Base-by-base conservation (phyloP, 2,113 vertebrate genomes). In the Gnathonemus longibarbis region DNA sequence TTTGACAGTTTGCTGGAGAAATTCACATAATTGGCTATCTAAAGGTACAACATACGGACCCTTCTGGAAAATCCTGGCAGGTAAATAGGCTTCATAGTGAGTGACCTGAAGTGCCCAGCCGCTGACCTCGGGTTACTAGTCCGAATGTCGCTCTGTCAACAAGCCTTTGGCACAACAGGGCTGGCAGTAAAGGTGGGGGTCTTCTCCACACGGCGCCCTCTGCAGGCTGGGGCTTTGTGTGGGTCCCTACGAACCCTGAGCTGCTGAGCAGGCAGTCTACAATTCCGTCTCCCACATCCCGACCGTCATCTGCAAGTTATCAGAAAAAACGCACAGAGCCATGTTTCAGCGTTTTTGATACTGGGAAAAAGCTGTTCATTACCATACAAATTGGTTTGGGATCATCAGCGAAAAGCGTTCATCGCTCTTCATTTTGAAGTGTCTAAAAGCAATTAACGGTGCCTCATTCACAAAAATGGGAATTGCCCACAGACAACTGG, bases 391-490 rank as follows among this genome's bases (percentile, higher is more conserved):
- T 96, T 94, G 95, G 94, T 95, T 94, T 92, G 94, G 92, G 96
- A 93, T 91, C 90, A 92, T 94, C 94, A 94, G 94, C 93, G 95
- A 96, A 95, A 96, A 94, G 90, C 93, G 94, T 95, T 94, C 92
- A 91, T 94, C 92, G 92, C 95, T 95, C 94, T 96, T 97, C 91
- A 96, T 96, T 95, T 95, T 93, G 94, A 95, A 95, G 92, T 91
- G 93, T 93, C 95, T 96, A 96, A 97, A 96, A 95, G 94, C 94
- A 96, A 97, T 96, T 96, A 96, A 95, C 95, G 93, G 92, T 89
- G 93, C 93, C 94, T 95, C 92, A 93, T 96, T 96, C 92, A 94
- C 94, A 95, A 95, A 92, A 92, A 96, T 95, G 94, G 92, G 93
- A 96, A 96, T 92, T 93, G 92, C 95, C 92, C 92, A 93, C 87